A percentile compares a stretch with the other conserved stretches of the same genome.
Conservation (phyloP, 2,888 invertebrate species). For the Merodon equestris region DNA sequence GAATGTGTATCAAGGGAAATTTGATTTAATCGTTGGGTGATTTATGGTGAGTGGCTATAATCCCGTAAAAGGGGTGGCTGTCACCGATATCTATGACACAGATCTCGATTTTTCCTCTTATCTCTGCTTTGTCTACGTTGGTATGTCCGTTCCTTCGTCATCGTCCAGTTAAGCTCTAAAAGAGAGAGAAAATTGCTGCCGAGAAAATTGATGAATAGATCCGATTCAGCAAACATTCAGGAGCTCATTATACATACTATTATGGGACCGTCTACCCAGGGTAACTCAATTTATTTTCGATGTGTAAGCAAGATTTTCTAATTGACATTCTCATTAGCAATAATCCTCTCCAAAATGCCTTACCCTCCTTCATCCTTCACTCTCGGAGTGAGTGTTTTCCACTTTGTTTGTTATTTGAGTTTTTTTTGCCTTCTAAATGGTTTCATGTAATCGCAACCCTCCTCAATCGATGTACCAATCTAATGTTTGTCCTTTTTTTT, state of each 20-base stretch:
- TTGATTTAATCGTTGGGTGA: constrained; percentile 40
- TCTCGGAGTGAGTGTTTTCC: background rate
- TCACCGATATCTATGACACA: constrained; percentile 14
- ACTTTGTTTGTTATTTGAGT: background rate
- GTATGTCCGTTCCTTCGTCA: too few species aligned
- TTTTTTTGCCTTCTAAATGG: background rate
- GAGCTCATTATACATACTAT: constrained; percentile 34
- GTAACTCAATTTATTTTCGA: constrained; percentile 58
- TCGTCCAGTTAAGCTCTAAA: too few species aligned
- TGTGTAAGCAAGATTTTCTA: constrained; percentile 61
- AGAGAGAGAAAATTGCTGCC: constrained; percentile 33
- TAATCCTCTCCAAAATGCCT: constrained; percentile 46
- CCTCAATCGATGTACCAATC: constrained; percentile 51
- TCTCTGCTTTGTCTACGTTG: background rate
- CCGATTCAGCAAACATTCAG: constrained; percentile 44
- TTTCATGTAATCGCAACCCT: constrained; percentile 25
- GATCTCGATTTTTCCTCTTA: background rate
- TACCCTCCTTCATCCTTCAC: constrained; percentile 25
- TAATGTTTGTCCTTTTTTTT: constrained; percentile 41
- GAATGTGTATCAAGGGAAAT: constrained; percentile 12
- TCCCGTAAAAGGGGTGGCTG: constrained; percentile 8
- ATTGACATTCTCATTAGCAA: constrained; percentile 66
- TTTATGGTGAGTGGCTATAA: constrained; percentile 25
- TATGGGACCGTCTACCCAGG: background rate
- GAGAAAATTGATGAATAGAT: constrained; percentile 44